Percentiles rank a stretch among this genome's conserved stretches.
phyloP scores from a whole-genome alignment of 2,888 invertebrate species.

The Anagyrus pseudococci region DNA sequence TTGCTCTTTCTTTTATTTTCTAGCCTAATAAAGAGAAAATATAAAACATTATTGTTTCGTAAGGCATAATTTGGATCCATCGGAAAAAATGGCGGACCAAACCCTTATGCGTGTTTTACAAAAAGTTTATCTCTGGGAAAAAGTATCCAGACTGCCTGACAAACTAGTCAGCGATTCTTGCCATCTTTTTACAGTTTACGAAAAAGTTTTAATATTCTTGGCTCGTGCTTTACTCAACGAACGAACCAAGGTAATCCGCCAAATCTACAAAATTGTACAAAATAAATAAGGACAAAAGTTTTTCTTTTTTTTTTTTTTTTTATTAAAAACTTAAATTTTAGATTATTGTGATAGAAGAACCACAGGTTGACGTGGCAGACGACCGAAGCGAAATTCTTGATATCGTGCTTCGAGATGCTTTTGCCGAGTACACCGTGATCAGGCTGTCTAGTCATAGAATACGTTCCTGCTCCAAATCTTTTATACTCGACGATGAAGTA shows the following conservation, averaged over 20 bases:
- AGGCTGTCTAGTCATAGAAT: conserved; percentile 42
- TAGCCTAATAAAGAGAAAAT: background rate
- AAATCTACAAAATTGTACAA: too few species aligned
- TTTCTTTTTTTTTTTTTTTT: conserved; percentile 5
- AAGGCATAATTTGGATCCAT: conserved; percentile 47
- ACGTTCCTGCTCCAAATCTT: conserved; percentile 19
- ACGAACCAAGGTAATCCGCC: conserved; percentile 37
- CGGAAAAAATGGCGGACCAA: conserved; percentile 40
- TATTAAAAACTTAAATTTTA: conserved; percentile 29
- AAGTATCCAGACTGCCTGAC: conserved; percentile 43
- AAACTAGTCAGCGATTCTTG: conserved; percentile 44
- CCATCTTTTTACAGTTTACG: conserved; percentile 42
- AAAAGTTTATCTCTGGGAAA: conserved; percentile 46
- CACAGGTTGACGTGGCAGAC: conserved; percentile 41
- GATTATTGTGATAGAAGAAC: conserved; percentile 46
- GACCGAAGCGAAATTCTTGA: conserved; percentile 41
- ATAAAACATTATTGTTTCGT: background rate
- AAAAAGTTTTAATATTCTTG: conserved; percentile 44
- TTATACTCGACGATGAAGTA: conserved; percentile 31
- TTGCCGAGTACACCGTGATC: conserved; percentile 45
- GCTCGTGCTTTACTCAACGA: conserved; percentile 45
- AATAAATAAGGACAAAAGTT: too few species aligned
- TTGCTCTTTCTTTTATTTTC: too few species aligned
- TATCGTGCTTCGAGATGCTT: conserved; percentile 42
- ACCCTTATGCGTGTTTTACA: conserved; percentile 44